Base-by-base conservation (phyloP, 1,140 invertebrate genomes). In the Zelostemma sp. region DNA sequence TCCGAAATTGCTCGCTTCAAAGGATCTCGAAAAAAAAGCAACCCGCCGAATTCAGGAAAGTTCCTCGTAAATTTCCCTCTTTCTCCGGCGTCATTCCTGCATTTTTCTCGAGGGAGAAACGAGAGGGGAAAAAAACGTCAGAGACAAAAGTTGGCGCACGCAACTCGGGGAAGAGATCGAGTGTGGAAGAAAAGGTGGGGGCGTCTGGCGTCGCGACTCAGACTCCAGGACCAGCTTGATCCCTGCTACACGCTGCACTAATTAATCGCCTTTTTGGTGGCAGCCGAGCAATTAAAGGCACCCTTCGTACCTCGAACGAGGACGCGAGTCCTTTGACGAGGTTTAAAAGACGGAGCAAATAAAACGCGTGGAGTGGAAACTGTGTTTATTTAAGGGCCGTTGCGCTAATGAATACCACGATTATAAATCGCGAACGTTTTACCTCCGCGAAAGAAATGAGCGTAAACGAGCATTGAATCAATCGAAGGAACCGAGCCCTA, bases 211-310 rank as follows among this genome's bases (percentile, higher is more conserved):
- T 54, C 47, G 64, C 50, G 47, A 46, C 62, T 50, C 55, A 72
- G 73, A 66, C 73, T 69, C 58, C 47, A 25, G 48, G 49, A 33
- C 45, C 43, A 28, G 11, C 46, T 25, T 47, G 43, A 61, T 68
- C 64, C 68, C 49, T 49, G 48, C 47, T 68, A 74, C 67, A 67
- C 67, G 72, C 62, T 65, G 74, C 69, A 64, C 60, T 72, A 77
- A 74, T 74, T 75, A 77, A 49, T 62, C 38, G 54, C 18, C 40
- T 61, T 61, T 61, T 60, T 21, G 38, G 45, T 61, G 38, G 18
- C 57, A 6, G 43, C 1, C 43, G 43, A 46, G 3, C 43, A 46
- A 46, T 46, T 46, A 46, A 17, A 58, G 21, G 48, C 28, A 35
- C 55, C 38, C 21, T 56, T 56, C 6, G 6, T 19, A 46, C 5